Percentiles rank a stretch among this genome's conserved stretches.
Conservation (phyloP, 2,797 vertebrate genomes). For the Tapera naevia region DNA sequence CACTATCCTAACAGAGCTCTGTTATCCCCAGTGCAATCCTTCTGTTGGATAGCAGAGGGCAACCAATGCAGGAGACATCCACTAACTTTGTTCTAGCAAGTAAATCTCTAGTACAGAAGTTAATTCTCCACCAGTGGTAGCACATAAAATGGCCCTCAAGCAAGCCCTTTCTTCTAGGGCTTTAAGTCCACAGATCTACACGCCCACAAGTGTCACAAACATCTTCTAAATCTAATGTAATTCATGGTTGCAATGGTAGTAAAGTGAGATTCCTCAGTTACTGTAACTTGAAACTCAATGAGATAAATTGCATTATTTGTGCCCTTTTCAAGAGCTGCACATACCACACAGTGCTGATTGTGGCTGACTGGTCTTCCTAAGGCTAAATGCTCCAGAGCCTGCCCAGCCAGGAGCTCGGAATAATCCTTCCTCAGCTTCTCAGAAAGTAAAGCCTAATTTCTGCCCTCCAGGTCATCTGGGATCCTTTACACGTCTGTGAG, state of each 20-base stretch:
- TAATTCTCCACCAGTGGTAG: neutral
- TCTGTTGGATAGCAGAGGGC: neutral
- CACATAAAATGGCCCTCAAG: neutral
- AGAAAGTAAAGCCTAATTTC: conserved; percentile 10
- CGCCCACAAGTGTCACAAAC: neutral
- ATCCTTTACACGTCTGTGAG: neutral
- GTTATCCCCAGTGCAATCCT: neutral
- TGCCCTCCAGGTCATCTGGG: neutral
- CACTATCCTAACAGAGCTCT: neutral
- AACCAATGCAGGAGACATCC: neutral
- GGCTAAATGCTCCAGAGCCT: neutral
- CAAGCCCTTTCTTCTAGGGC: neutral
- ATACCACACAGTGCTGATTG: neutral
- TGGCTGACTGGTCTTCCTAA: neutral
- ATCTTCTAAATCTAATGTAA: neutral
- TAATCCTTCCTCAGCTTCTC: neutral
- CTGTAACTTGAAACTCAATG: neutral
- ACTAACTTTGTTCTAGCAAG: neutral
- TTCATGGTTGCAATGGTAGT: neutral
- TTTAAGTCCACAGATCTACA: neutral
- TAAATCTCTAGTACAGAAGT: neutral
- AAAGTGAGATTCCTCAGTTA: neutral
- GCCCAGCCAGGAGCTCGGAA: neutral
- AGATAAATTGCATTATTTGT: neutral
- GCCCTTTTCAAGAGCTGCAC: neutral